Evolutionary conservation across 2,113 vertebrate genomes (phyloP).

Genomic region (Excalfactoria chinensis): DNA sequence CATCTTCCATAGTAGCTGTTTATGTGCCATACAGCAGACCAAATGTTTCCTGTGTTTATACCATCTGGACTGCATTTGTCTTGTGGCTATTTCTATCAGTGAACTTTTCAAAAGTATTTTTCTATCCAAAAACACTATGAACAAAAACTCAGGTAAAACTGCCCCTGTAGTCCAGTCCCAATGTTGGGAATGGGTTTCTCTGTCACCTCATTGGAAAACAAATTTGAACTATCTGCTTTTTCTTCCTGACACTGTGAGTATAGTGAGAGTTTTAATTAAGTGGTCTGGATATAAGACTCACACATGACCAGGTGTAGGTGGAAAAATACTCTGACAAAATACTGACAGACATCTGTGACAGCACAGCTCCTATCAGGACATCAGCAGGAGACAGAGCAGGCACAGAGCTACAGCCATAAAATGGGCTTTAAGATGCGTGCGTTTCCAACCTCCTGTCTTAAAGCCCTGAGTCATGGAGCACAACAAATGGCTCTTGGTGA

Average conservation of each 20-base stretch:
- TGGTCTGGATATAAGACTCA: background rate
- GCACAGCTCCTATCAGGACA: background rate
- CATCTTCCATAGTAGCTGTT: background rate
- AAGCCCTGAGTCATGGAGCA: background rate
- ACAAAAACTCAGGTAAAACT: background rate
- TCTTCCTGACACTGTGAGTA: background rate
- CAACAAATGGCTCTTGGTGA: background rate
- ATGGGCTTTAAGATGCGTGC: background rate
- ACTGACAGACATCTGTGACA: background rate
- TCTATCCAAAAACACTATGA: background rate
- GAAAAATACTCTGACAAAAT: background rate
- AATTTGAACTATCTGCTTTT: background rate
- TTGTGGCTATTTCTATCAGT: background rate
- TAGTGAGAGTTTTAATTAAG: background rate
- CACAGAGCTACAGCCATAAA: background rate
- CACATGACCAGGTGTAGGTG: background rate
- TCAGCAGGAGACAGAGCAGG: background rate
- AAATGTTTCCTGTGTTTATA: background rate
- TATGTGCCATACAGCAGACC: background rate
- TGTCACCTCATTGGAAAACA: background rate
- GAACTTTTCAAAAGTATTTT: background rate
- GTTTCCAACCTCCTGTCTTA: background rate
- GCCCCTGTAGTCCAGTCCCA: background rate
- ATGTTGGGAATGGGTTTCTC: background rate
- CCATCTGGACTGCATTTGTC: background rate